A percentile compares a stretch with the other conserved stretches of the same genome.
These are phyloP conservation scores for Labrus mixtus DNA, from an alignment of 2,113 vertebrate genomes.

Conservation along the genomic window DNA sequence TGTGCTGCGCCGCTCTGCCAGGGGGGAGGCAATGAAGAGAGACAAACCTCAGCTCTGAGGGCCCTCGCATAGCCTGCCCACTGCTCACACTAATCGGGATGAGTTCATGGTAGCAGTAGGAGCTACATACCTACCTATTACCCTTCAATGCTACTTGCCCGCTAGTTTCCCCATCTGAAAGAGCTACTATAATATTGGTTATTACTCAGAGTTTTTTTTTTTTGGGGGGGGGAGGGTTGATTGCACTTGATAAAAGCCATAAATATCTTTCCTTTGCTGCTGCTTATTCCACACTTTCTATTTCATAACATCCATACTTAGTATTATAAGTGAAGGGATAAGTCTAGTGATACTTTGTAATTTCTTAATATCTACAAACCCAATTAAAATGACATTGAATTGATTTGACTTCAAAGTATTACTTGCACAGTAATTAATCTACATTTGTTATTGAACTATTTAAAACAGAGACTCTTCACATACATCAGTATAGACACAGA, in stretches of 20 bases:
- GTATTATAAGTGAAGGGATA: neutral
- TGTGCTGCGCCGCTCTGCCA: constrained; percentile 70
- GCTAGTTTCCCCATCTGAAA: constrained; percentile 29
- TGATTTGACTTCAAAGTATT: neutral
- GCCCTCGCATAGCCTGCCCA: constrained; percentile 68
- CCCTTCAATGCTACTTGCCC: constrained; percentile 55
- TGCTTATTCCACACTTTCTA: neutral
- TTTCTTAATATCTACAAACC: neutral
- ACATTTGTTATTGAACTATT: no score
- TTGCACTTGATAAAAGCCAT: constrained; percentile 32
- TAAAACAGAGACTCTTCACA: neutral
- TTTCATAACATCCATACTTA: neutral
- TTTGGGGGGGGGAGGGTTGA: neutral
- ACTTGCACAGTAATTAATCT: neutral
- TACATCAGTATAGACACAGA: neutral
- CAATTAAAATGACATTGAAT: neutral
- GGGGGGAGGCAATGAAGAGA: constrained; percentile 73
- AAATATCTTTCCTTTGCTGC: constrained; percentile 22
- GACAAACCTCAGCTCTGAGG: constrained; percentile 76
- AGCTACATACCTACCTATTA: constrained; percentile 51
- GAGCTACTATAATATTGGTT: constrained; percentile 25
- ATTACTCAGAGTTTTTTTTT: constrained; percentile 21
- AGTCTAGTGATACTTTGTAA: constrained; percentile 2
- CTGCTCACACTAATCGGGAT: constrained; percentile 74
- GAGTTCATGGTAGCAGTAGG: constrained; percentile 75